Base-by-base conservation (phyloP, 1,140 invertebrate genomes). In the Holotrichia oblita region DNA sequence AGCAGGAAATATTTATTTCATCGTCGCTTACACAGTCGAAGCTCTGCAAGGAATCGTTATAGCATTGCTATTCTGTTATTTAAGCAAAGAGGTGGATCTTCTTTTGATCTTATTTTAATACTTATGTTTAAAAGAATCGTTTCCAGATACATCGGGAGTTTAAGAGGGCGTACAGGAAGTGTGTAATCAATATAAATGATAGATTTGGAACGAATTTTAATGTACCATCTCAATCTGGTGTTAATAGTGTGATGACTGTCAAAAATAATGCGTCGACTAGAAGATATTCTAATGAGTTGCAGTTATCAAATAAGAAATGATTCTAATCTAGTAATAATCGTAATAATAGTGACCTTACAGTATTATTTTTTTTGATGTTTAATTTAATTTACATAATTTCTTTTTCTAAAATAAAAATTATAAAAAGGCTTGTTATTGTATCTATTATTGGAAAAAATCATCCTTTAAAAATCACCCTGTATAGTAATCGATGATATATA, bases 1-100 rank as follows among this genome's bases (percentile, higher is more conserved):
- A 0, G 82, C 79, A 0, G 89, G 90, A 79, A 20, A 64, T 8
- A 64, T 64, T 22, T 91, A 91, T 81, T 90, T 89, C 69, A 89
- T 88, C 77, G 76, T 89, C 14, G 87, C 88, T 0, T 91, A 90
- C 79, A 81, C 87, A 0, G 82, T 91, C 12, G 90, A 91, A 78
- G 89, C 88, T 0, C 79, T 91, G 9, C 90, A 91, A 81, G 91
- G 90, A 3, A 85, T 90, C 34, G 82, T 90, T n/a, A 90, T 91
- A 0, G 87, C 90, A 8, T 73, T 90, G 61, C 82, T 91, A 0
- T 91, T 90, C 81, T 92, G 91, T 82, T 92, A 91, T 81, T 78
- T 88, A 14, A 91, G 91, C 82, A 88, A 88, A 82, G 91, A 92
- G 87, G 91, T 91, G 84, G 86, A 27, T 72, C 73, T 41, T 55